A percentile compares a stretch with the other conserved stretches of the same genome.
phyloP scores from a whole-genome alignment of 1,140 invertebrate species.

The Ephestia elutella region DNA sequence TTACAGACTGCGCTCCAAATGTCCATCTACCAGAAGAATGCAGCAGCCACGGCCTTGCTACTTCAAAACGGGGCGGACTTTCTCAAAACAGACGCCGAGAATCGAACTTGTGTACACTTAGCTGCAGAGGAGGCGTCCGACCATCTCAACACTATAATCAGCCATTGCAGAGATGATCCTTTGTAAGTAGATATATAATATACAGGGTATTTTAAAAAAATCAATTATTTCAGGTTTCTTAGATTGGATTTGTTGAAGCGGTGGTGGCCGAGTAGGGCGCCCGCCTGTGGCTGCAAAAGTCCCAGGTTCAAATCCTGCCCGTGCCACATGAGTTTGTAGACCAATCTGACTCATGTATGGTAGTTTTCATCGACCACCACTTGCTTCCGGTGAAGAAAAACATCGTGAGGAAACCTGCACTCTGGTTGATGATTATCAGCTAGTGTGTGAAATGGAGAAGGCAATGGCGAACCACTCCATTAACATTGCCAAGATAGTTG shows the following conservation, averaged over 20 bases:
- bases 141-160: constrained; percentile 27
- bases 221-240: not conserved
- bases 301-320: too few relatives aligned
- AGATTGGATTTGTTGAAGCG: not conserved
- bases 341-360: too few relatives aligned
- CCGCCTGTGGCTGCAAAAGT: too few relatives aligned
- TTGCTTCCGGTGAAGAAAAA: too few relatives aligned
- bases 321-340: too few relatives aligned
- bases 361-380: too few relatives aligned
- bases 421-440: too few relatives aligned
- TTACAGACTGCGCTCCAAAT: constrained; percentile 48
- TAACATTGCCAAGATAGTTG: too few relatives aligned
- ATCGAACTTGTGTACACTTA: constrained; percentile 32
- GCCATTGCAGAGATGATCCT: constrained; percentile 28
- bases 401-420: too few relatives aligned
- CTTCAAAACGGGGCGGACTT: constrained; percentile 38
- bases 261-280: too few relatives aligned
- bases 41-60: constrained; percentile 25
- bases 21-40: constrained; percentile 27
- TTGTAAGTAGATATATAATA: constrained; percentile 30
- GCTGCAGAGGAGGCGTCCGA: constrained; percentile 31
- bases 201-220: not conserved
- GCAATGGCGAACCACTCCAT: too few relatives aligned
- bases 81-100: constrained; percentile 26
- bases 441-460: too few relatives aligned